Evolutionary conservation across 2,888 invertebrate species (phyloP), one percentile per base, ranked within the genome.

Genomic region (Philereme vetulata): DNA sequence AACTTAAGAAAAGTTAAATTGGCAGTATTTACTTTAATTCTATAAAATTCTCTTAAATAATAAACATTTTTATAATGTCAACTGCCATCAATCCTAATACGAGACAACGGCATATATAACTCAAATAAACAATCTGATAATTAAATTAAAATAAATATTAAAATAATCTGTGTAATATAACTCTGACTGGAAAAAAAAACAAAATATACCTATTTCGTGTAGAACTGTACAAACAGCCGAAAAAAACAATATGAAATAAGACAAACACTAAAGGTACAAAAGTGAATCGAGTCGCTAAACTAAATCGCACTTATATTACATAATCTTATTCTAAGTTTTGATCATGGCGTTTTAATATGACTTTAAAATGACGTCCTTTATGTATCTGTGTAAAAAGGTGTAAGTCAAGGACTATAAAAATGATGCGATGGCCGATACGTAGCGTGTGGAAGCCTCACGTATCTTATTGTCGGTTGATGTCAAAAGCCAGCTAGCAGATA

Each of bases 401-500:
- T 75, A 77, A 73, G 72, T 85, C 83, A 89, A 83, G 89, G 90
- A 88, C 89, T 89, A 86, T 84, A 87, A 85, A 81, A 86, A 74
- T 90, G 90, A 72, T 89, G 91, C 85, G 86, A 72, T 71, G 87
- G 84, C 66, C 77, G 88, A 85, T 86, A 91, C 84, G 89, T 80
- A 76, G 89, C 81, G 78, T 85, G 81, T 72, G 78, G 88, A 71
- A 77, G 81, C 80, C 90, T 86, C 84, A 82, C 86, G 88, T 86
- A 88, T 90, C 89, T 86, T 89, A 91, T 72, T 81, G 88, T 77
- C 81, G 87, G 84, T 86, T 87, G 90, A 78, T 91, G 93, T 93
- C 93, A 93, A 92, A 93, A 93, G 86, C 93, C 93, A 86, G 93
- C 91, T 80, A 93, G 93, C 82, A 93, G 92, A 80, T 93, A 93